Evolutionary conservation across 2,797 vertebrate genomes (phyloP), one percentile per base, ranked within the genome.

Genomic region (Percopsis omiscomaycus): DNA sequence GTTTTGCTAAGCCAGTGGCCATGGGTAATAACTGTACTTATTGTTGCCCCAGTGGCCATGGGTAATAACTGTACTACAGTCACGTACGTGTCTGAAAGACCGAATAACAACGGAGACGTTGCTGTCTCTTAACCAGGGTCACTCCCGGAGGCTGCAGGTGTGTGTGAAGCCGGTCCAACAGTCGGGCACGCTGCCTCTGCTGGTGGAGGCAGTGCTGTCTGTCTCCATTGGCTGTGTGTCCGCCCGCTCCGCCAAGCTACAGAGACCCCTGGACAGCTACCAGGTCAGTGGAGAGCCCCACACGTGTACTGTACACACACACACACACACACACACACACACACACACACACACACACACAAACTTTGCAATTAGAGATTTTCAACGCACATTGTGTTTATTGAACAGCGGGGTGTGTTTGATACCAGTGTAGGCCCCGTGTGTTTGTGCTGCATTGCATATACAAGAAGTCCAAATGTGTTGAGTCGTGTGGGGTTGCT

Each of bases 181-280:
- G 79, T 98, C 96, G 0, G 98, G 97, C 68, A 99, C 95, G 0
- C 88, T 99, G 80, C 98, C 98, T 13, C 94, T 99, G 72, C 94
- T 99, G 92, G 95, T 96, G 44, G 98, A 99, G 89, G 95, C 96
- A 1, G 68, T 98, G 75, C 87, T 98, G 58, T 98, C 96, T 0
- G 87, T 99, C 10, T 97, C 96, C 27, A 86, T 99, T 14, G 98
- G 98, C 78, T 96, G 96, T 6, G 95, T 99, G 65, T 95, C 94
- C 0, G 94, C 92, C 50, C 94, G 97, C 63, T 98, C 94, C 82
- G 94, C 94, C 71, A 98, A 95, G 84, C 90, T 99, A n/a, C 97
- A 98, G 69, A 93, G 96, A 80, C 94, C 96, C 0, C 91, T 99
- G 60, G 98, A 99, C 92, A 99, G 96, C 87, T 99, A 99, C 88